Base-by-base conservation (phyloP, 2,797 vertebrate genomes). In the Melanogrammus aeglefinus region DNA sequence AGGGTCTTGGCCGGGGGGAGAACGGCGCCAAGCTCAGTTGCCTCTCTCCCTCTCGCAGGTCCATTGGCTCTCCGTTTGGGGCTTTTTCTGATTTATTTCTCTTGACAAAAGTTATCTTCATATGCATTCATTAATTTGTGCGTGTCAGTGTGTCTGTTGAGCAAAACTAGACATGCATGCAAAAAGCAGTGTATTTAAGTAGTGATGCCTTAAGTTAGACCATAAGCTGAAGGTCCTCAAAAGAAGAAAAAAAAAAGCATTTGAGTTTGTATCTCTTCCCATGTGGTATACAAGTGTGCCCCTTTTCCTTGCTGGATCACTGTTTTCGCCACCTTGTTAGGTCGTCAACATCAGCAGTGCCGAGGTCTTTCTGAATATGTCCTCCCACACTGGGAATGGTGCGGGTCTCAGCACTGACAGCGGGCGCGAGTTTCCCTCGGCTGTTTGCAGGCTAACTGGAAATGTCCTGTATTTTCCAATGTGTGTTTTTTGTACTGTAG, bases 141-240 rank as follows among this genome's bases (percentile, higher is more conserved):
- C 84, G 91, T 93, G 90, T 93, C 91, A 9, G 92, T 94, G 91
- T 91, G 92, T 93, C 92, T 91, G 90, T 94, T 92, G 83, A 93
- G 89, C 89, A 90, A 92, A 92, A 93, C 91, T 92, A 93, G 93
- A 94, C 93, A 94, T 94, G 93, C 93, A 94, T 94, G 93, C 93
- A 91, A 92, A 72, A 91, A 93, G 86, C 91, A 86, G 90, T 93
- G 91, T 93, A 93, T 92, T 94, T 94, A 91, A 91, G 90, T 93
- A 93, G 92, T 91, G 89, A 92, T 92, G 91, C 92, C 93, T 93
- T 93, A 93, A 93, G 88, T 92, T 93, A 93, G 91, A 91, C 91
- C 91, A 93, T 92, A 91, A 90, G 84, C 92, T 93, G 92, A 92
- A 92, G 90, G 91, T 91, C 92, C 88, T 90, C 87, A 86, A 87